Evolutionary conservation across 2,113 vertebrate species (phyloP).

Genomic region (Odontesthes bonariensis): DNA sequence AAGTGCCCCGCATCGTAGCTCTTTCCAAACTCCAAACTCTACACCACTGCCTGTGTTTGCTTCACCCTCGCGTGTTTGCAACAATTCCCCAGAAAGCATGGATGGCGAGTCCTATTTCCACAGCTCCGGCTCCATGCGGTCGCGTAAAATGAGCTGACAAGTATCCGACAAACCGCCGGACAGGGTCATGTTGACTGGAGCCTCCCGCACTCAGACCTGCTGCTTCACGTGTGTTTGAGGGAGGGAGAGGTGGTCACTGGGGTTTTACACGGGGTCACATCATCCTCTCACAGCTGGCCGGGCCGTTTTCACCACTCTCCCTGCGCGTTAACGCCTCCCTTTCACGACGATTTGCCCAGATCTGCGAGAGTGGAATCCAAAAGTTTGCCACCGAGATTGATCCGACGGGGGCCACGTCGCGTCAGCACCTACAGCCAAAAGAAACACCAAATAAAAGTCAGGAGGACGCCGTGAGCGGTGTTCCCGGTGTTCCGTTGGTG

Average conservation of each 20-base stretch:
- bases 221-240: conserved; percentile 52
- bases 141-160: conserved; percentile 54
- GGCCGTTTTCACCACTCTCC: not conserved
- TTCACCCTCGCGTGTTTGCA: conserved; percentile 37
- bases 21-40: conserved; percentile 41
- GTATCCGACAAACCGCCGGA: conserved; percentile 63
- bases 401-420: conserved; percentile 43
- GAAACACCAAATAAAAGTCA: not conserved
- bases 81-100: conserved; percentile 29
- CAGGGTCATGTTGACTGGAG: conserved; percentile 59
- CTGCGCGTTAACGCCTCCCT: not conserved
- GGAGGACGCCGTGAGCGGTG: not conserved
- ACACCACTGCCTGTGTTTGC: conserved; percentile 30
- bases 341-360: not conserved
- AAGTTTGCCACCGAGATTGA: not conserved
- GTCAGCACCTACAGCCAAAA: conserved; percentile 24
- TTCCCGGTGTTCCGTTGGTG: not conserved
- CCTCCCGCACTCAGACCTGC: conserved; percentile 30
- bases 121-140: conserved; percentile 55
- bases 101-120: conserved; percentile 32
- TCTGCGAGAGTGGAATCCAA: conserved; percentile 6
- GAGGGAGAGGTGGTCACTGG: conserved; percentile 33
- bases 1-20: conserved; percentile 79
- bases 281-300: conserved; percentile 30
- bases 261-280: conserved; percentile 52